These are phyloP conservation scores for cattle (Bos taurus) DNA, from an alignment of 2,113 vertebrate genomes.

Conservation along the genomic window ARS-UCD2.0 NC_037328.1:19349001-19349500, in stretches of 20 bases:
- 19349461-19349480: neutral
- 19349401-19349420: neutral
- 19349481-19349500: neutral
- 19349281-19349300: neutral
- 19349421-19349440: rapidly evolving
- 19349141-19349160: neutral
- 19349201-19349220: neutral
- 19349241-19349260: neutral
- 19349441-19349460: neutral
- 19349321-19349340: neutral
- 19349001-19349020: neutral
- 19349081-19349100: neutral
- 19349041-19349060: neutral
- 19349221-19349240: neutral
- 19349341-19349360: neutral
- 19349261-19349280: neutral
- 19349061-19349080: neutral
- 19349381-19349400: neutral
- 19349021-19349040: neutral
- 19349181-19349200: neutral
- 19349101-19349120: neutral
- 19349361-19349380: neutral
- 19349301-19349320: neutral
- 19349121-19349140: neutral
- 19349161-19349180: neutral